Percentiles rank a stretch among this genome's conserved stretches.
Evolutionary conservation across 53 echinoderm and acorn worm species (phyloP).

Genomic region (Zoroaster sp.): DNA sequence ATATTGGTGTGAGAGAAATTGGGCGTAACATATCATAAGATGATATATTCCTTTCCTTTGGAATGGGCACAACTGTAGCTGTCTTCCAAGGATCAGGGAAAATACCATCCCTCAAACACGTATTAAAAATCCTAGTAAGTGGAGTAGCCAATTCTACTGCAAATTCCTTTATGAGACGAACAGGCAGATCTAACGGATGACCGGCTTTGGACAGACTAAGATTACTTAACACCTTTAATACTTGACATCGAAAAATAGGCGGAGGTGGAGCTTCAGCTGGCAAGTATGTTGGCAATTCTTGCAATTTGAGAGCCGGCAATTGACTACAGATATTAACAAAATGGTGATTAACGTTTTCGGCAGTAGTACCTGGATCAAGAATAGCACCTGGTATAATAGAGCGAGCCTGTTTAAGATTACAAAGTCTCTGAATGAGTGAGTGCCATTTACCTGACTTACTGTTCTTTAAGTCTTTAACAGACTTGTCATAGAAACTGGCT

Average conservation of each 20-base stretch:
- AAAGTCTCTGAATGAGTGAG: too few species aligned
- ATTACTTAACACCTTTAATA: not conserved
- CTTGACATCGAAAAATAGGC: not conserved
- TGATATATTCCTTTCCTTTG: not conserved
- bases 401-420: too few species aligned
- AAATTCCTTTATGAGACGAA: not conserved
- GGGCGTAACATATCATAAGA: not conserved
- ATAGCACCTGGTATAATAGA: too few species aligned
- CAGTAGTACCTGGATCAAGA: too few species aligned
- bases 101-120: not conserved
- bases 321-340: too few species aligned
- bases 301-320: too few species aligned
- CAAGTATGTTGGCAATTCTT: too few species aligned
- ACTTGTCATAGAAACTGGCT: too few species aligned
- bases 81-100: not conserved
- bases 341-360: too few species aligned
- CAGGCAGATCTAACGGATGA: not conserved
- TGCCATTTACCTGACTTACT: too few species aligned
- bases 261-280: too few species aligned
- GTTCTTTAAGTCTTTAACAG: too few species aligned
- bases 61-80: not conserved
- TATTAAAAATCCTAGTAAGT: not conserved
- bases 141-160: not conserved
- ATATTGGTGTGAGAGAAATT: slow-evolving; percentile 13
- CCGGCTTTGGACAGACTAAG: not conserved